Evolutionary conservation across 2,113 vertebrate genomes (phyloP), one percentile per base, ranked within the genome.

Genomic region (Corythoichthys haematopterus): DNA sequence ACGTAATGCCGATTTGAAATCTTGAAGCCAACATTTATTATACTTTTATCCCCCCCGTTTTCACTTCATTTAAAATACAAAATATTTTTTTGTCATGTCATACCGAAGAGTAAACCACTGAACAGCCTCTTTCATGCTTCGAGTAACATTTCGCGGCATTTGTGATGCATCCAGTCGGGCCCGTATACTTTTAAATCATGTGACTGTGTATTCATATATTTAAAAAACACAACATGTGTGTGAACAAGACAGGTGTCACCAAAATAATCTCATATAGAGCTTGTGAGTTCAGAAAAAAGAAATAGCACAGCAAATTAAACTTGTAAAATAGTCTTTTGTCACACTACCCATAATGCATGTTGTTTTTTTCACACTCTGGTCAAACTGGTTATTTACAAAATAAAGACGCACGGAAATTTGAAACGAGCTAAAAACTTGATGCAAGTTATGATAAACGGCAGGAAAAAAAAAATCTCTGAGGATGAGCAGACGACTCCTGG

Each of bases 401-500:
- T 91, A 91, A 91, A 94, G 92, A 97, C 93, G 96, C 83, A 91
- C 90, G 93, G 92, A 87, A 92, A 87, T 83, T 62, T 60, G 93
- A 94, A 92, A 92, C 92, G 82, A 95, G 94, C 90, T 93, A 94
- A 95, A 92, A 98, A 98, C 96, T 98, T 98, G 96, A 98, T 98
- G 96, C 96, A 98, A 98, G 96, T 98, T 94, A 96, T 96, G 95
- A 94, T 92, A 92, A 83, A 83, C 94, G 92, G 89, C 85, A 94
- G 51, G 52, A 60, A 68, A 70, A 60, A 60, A 76, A 67, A 62
- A 66, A 57, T 64, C 64, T 68, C 69, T 52, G 16, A 37, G 35
- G 35, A 56, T 62, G 65, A 60, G 43, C 48, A 36, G 63, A 51
- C 46, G 33, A 28, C 7, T 73, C 79, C 68, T 64, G 75, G 66